These are phyloP conservation scores for Ophion costatus DNA, from an alignment of 2,888 invertebrate species.

Conservation along the genomic window DNA sequence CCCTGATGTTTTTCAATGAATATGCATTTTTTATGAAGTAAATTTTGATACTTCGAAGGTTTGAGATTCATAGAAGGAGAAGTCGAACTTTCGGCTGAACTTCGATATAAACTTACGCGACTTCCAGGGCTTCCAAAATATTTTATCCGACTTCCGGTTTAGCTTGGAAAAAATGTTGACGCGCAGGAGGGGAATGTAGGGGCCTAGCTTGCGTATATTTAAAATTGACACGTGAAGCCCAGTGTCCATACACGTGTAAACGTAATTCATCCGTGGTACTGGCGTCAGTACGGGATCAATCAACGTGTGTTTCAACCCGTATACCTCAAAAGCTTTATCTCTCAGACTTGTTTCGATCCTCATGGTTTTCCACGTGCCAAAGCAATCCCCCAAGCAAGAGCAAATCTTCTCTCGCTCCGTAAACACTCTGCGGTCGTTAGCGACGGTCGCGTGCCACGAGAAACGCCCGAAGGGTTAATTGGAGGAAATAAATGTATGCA, in stretches of 20 bases:
- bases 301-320: slow-evolving; percentile 4
- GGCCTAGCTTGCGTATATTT: not conserved
- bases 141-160: no score
- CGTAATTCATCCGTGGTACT: slow-evolving; percentile 37
- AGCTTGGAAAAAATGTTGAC: no score
- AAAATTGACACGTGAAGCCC: slow-evolving; percentile 45
- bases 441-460: slow-evolving; percentile 77
- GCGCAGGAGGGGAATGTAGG: no score
- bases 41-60: no score
- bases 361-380: slow-evolving; percentile 32
- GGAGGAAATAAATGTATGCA: slow-evolving; percentile 79
- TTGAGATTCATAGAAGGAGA: no score
- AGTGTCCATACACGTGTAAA: slow-evolving; percentile 47
- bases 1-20: no score
- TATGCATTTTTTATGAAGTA: no score
- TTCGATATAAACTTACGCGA: no score
- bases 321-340: not conserved
- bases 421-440: slow-evolving; percentile 80
- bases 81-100: no score
- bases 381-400: slow-evolving; percentile 20
- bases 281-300: not conserved
- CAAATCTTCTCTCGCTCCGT: slow-evolving; percentile 64
- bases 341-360: slow-evolving; percentile 40
- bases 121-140: no score
- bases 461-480: slow-evolving; percentile 81